Evolutionary conservation across 2,888 invertebrate genomes (phyloP).

Genomic region (Sarcophaga rosellei): DNA sequence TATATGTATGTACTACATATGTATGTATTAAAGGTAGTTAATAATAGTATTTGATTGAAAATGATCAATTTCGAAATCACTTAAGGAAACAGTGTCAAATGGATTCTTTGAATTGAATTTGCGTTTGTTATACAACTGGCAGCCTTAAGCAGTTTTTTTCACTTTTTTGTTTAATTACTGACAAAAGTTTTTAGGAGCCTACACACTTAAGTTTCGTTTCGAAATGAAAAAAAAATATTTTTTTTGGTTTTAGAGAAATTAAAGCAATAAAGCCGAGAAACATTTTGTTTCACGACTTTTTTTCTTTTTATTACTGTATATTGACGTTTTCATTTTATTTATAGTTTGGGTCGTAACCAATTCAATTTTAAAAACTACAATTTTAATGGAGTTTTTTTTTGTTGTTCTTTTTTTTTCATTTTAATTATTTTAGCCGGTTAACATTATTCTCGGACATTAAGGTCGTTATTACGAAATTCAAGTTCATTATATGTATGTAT

Average conservation of each 20-base stretch:
- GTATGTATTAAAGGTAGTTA: too few relatives aligned
- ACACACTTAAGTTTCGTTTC: slow-evolving; percentile 43
- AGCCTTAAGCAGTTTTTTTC: background rate
- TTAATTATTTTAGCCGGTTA: background rate
- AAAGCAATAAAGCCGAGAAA: background rate
- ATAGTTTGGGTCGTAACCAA: slow-evolving; percentile 45
- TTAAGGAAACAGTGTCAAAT: background rate
- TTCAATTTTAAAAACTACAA: slow-evolving; percentile 42
- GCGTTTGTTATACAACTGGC: background rate
- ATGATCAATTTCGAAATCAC: background rate
- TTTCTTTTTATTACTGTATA: background rate
- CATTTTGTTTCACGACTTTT: background rate
- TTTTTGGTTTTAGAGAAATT: slow-evolving; percentile 11
- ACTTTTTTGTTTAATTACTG: slow-evolving; percentile 26
- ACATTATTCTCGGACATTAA: background rate
- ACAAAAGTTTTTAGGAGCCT: slow-evolving; percentile 43
- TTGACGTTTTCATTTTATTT: background rate
- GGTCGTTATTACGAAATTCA: slow-evolving; percentile 39
- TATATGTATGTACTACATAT: too few relatives aligned
- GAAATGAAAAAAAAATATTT: slow-evolving; percentile 14
- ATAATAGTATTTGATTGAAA: too few relatives aligned
- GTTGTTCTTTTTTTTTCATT: background rate
- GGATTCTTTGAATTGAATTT: background rate
- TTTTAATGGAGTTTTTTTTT: background rate
- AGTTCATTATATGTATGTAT: slow-evolving; percentile 10